These are phyloP conservation scores for Mercenaria mercenaria DNA, from an alignment of 1,140 invertebrate species.

Conservation along the genomic window DNA sequence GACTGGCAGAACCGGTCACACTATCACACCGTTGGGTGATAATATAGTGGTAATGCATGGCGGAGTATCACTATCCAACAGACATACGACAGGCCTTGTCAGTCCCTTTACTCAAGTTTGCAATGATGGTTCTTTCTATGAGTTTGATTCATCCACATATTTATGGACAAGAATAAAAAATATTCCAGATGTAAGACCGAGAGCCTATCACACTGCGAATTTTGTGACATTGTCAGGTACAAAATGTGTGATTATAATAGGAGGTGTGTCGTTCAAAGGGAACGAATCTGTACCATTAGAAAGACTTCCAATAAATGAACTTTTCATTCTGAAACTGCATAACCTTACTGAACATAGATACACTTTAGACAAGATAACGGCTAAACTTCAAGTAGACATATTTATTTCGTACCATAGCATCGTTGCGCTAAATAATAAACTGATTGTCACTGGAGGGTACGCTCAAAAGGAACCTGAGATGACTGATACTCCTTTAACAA, in stretches of 20 bases:
- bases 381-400: no score
- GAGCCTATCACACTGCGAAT: neutral
- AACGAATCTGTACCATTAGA: neutral
- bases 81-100: neutral
- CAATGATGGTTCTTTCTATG: neutral
- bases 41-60: neutral
- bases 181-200: neutral
- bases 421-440: neutral
- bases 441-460: neutral
- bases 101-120: neutral
- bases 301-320: slow-evolving; percentile 1
- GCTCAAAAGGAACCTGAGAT: neutral
- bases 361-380: neutral
- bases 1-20: neutral
- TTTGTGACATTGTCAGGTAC: neutral
- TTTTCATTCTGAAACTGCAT: neutral
- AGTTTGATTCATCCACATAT: neutral
- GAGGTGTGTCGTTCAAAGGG: neutral
- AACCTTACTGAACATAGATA: neutral
- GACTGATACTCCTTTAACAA: neutral
- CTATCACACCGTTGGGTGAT: neutral
- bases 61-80: neutral
- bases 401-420: neutral
- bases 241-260: neutral
- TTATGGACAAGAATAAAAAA: neutral